Percentiles rank a stretch among this genome's conserved stretches.
Conservation (phyloP, 2,113 vertebrate species). For the Sylvia atricapilla region DNA sequence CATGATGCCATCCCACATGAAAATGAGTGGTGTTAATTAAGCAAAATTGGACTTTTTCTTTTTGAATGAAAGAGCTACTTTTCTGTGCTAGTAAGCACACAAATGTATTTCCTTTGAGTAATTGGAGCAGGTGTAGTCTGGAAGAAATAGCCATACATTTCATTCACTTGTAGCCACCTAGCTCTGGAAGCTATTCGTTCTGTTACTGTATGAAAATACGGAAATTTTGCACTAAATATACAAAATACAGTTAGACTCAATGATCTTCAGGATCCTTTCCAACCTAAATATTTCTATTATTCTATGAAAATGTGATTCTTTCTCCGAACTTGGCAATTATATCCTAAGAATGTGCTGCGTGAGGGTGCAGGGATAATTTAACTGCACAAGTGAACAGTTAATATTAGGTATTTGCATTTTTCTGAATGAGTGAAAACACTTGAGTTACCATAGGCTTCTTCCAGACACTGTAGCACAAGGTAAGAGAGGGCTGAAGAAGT, state of each 20-base stretch:
- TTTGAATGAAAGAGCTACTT: not conserved
- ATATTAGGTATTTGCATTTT: not conserved
- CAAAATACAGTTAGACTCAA: not conserved
- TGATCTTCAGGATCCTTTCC: not conserved
- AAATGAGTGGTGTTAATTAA: not conserved
- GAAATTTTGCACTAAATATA: not conserved
- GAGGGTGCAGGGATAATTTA: not conserved
- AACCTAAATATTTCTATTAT: not conserved
- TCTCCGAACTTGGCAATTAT: not conserved
- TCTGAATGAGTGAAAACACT: not conserved
- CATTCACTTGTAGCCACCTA: not conserved
- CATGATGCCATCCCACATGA: not conserved
- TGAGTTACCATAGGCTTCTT: not conserved
- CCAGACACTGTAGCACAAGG: not conserved
- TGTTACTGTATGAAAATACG: not conserved
- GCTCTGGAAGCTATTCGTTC: not conserved
- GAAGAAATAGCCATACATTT: not conserved
- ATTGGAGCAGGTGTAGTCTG: not conserved
- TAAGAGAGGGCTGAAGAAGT: not conserved
- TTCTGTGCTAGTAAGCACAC: not conserved
- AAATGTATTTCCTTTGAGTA: not conserved
- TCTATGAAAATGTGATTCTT: not conserved
- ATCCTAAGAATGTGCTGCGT: not conserved
- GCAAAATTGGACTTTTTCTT: not conserved
- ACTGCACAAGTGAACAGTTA: not conserved